Evolutionary conservation across 2,888 invertebrate genomes (phyloP).

Genomic region (Megaustenia siamemsis): DNA sequence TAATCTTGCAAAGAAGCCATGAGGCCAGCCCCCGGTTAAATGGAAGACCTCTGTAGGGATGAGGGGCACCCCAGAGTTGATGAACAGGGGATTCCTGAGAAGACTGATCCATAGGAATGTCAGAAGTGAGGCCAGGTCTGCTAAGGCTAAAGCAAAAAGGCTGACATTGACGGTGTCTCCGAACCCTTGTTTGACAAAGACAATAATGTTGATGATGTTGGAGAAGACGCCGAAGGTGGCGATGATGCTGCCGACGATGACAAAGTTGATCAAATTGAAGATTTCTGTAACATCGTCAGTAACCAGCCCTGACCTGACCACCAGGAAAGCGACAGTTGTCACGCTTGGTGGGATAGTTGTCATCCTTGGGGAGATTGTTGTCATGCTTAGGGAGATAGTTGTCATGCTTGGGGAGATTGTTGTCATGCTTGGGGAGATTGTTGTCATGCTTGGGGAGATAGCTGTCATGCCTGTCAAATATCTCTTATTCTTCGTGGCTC

Average conservation of each 20-base stretch:
- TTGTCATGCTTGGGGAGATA: too few relatives aligned
- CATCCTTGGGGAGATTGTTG: too few relatives aligned
- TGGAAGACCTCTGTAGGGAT: background rate
- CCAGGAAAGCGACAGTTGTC: background rate
- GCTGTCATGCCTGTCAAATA: too few relatives aligned
- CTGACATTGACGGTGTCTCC: conserved; percentile 22
- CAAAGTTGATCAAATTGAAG: background rate
- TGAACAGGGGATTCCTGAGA: conserved; percentile 6
- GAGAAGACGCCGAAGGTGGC: background rate
- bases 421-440: too few relatives aligned
- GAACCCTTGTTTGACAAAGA: conserved; percentile 29
- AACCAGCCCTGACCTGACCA: background rate
- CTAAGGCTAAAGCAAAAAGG: conserved; percentile 1
- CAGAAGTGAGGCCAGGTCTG: background rate
- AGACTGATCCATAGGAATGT: conserved; percentile 7
- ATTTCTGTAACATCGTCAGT: background rate
- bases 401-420: too few relatives aligned
- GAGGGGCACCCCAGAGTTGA: background rate
- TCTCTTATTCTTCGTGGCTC: too few relatives aligned
- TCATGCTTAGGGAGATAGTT: too few relatives aligned
- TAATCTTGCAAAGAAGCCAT: background rate
- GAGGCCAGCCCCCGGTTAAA: conserved; percentile 20
- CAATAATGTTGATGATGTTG: conserved; percentile 27
- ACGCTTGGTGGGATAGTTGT: too few relatives aligned
- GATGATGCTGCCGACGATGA: background rate